Evolutionary conservation across 2,113 vertebrate species (phyloP), one percentile per base, ranked within the genome.

Genomic region (Maccullochella peelii): DNA sequence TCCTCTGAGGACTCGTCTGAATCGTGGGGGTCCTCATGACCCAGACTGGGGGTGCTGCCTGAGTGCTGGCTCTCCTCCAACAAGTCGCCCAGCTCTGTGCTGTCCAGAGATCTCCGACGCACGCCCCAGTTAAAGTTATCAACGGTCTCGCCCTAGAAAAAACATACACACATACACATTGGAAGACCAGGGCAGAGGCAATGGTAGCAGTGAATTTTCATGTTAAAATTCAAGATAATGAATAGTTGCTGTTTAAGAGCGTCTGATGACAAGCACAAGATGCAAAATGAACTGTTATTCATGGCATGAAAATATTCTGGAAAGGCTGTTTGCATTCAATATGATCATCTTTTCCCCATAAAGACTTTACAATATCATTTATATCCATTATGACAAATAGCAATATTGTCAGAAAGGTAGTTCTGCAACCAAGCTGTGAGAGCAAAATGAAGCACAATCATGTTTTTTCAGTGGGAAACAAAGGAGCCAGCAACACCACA

Each of bases 41-140:
- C 96, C 44, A 98, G 95, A 89, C 98, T 97, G 90, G 97, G 97
- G n/a, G 96, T 97, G 89, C 96, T 98, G 92, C 98, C 97, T 0
- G 97, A 97, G 76, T 98, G 97, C 86, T 98, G 98, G 92, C 95
- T 97, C 94, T 99, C 98, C 68, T 99, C 98, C 94, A 98, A 95
- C 94, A 98, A 94, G 86, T 98, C 98, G 0, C 97, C 97, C 91
- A 99, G 96, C 94, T 99, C 98, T 63, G 98, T 97, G 89, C 98
- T 99, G 89, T 99, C 98, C 93, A 99, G 95, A 23, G 98, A 99
- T 65, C 98, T 96, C 44, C 98, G 95, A n/a, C 98, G 97, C 25
- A 99, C 98, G 6, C 98, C 98, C 98, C 98, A 99, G 91, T 99
- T 99, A 93, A 99, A 99, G 93, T 98, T 99, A 94, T 99, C 98